A percentile compares a stretch with the other conserved stretches of the same genome.
Evolutionary conservation across 2,797 vertebrate species (phyloP).

Genomic region (Gouania willdenowi): DNA sequence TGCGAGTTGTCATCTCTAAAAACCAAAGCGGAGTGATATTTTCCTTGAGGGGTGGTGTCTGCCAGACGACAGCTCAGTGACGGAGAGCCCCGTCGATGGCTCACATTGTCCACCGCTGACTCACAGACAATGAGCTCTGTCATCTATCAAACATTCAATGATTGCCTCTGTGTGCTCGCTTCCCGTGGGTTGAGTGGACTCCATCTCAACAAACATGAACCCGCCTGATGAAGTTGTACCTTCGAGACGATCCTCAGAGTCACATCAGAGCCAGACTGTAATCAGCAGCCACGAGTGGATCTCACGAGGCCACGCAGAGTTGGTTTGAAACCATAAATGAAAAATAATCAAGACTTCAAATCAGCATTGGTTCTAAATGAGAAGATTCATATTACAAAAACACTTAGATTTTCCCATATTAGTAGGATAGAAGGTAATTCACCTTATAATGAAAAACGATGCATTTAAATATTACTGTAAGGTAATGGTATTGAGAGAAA

Average conservation of each 20-base stretch:
- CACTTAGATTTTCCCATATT: too few species aligned
- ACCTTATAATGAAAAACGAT: too few species aligned
- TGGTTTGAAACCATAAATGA: too few species aligned
- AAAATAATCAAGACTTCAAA: too few species aligned
- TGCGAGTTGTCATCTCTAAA: slow-evolving; percentile 2
- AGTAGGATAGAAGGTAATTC: too few species aligned
- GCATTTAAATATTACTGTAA: too few species aligned
- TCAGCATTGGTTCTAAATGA: too few species aligned
- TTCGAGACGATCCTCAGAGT: not conserved
- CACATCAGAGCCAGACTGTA: too few species aligned
- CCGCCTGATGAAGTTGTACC: not conserved
- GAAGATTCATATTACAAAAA: too few species aligned
- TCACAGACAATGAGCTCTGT: slow-evolving; percentile 38
- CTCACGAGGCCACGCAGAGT: too few species aligned
- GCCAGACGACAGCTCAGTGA: slow-evolving; percentile 15
- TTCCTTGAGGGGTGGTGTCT: slow-evolving; percentile 14
- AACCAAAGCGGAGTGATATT: slow-evolving; percentile 19
- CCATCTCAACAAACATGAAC: slow-evolving; percentile 20
- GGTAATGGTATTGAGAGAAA: too few species aligned
- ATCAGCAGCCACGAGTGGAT: too few species aligned
- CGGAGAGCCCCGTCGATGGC: slow-evolving; percentile 9
- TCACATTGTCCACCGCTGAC: slow-evolving; percentile 37
- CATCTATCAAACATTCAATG: slow-evolving; percentile 22
- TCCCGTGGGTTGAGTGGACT: slow-evolving; percentile 7
- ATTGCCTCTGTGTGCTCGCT: slow-evolving; percentile 17